These are phyloP conservation scores for Gryllus bimaculatus DNA, from an alignment of 1,140 invertebrate species.

Conservation along the genomic window DNA sequence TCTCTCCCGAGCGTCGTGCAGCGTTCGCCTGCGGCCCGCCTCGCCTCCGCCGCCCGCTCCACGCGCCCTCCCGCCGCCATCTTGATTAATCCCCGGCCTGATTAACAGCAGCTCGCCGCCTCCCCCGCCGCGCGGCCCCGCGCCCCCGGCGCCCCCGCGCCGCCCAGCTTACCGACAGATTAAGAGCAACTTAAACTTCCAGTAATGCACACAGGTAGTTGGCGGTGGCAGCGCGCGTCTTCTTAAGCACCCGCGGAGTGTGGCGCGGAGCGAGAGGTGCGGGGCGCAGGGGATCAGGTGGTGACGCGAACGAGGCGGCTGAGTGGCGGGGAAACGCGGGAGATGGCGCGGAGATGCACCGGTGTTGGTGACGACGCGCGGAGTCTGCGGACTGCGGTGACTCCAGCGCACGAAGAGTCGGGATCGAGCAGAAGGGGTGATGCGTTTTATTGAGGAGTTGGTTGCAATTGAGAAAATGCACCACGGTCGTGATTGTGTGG, in stretches of 20 bases:
- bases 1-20: too few relatives aligned
- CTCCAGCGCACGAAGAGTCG: too few relatives aligned
- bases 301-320: background rate
- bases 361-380: too few relatives aligned
- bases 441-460: too few relatives aligned
- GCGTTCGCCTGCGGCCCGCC: background rate
- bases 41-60: background rate
- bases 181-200: constrained; percentile 4
- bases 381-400: too few relatives aligned
- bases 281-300: background rate
- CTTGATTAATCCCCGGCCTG: background rate
- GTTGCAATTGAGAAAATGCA: too few relatives aligned
- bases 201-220: background rate
- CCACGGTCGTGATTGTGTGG: too few relatives aligned
- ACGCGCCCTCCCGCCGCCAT: background rate
- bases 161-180: background rate
- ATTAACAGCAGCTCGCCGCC: background rate
- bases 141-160: too few relatives aligned
- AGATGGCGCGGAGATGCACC: too few relatives aligned
- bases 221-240: background rate
- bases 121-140: too few relatives aligned
- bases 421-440: too few relatives aligned
- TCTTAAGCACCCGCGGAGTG: background rate
- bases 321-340: too few relatives aligned
- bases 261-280: background rate